Percentiles rank a stretch among this genome's conserved stretches.
These are phyloP conservation scores for Pomatorhinus ruficollis DNA, from an alignment of 2,113 vertebrate species.

Conservation along the genomic window DNA sequence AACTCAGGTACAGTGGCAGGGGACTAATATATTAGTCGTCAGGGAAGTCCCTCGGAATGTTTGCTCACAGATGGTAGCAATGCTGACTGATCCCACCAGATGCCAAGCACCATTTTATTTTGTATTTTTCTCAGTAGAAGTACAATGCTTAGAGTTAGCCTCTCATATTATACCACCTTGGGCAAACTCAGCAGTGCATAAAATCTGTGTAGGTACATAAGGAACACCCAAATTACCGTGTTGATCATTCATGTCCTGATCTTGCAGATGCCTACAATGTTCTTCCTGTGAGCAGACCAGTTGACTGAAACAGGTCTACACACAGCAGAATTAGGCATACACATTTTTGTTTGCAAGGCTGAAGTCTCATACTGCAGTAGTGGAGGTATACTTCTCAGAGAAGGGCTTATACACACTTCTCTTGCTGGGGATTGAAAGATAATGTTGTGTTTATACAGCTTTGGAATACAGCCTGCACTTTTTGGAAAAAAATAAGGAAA, in stretches of 20 bases:
- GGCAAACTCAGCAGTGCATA: neutral
- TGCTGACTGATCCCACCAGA: neutral
- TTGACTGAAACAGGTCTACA: neutral
- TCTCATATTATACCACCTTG: neutral
- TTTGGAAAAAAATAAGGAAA: neutral
- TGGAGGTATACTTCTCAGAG: neutral
- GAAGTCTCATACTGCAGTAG: neutral
- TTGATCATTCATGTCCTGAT: neutral
- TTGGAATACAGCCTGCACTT: slow-evolving; percentile 72
- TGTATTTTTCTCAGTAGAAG: neutral
- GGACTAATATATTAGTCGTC: neutral
- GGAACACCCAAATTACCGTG: neutral
- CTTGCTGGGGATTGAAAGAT: slow-evolving; percentile 69
- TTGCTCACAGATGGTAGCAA: neutral
- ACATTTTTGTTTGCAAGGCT: neutral
- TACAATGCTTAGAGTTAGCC: neutral
- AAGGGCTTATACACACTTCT: slow-evolving; percentile 20
- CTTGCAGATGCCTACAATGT: neutral
- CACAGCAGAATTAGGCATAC: neutral
- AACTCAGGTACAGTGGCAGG: neutral
- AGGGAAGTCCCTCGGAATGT: neutral
- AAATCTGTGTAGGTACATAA: neutral
- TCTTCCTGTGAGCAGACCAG: neutral
- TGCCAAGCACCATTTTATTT: neutral
- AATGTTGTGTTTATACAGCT: slow-evolving; percentile 84